These are phyloP conservation scores for Oegoconia quadripuncta DNA, from an alignment of 2,888 invertebrate species.

Conservation along the genomic window DNA sequence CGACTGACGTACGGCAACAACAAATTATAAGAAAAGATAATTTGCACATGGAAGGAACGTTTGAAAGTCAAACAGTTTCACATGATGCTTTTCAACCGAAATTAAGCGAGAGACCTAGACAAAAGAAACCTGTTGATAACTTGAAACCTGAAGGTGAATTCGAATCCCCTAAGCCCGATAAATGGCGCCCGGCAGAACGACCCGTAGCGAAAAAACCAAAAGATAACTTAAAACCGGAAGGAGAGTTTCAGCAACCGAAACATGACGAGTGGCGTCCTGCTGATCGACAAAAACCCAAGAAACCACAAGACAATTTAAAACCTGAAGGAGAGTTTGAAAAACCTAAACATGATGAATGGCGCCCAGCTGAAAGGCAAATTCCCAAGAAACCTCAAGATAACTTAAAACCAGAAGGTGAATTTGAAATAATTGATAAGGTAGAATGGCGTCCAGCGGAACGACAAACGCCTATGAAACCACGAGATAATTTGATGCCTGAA, in stretches of 20 bases:
- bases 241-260: slow-evolving; percentile 72
- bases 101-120: slow-evolving; percentile 64
- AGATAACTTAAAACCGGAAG: slow-evolving; percentile 79
- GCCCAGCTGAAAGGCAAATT: slow-evolving; percentile 45
- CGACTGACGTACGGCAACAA: slow-evolving; percentile 70
- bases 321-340: slow-evolving; percentile 71
- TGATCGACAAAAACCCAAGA: slow-evolving; percentile 44
- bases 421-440: slow-evolving; percentile 59
- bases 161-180: slow-evolving; percentile 49
- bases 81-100: slow-evolving; percentile 56
- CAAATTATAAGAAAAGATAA: slow-evolving; percentile 69
- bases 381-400: slow-evolving; percentile 73
- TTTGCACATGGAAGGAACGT: slow-evolving; percentile 71
- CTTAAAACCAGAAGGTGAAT: slow-evolving; percentile 78
- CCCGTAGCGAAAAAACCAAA: slow-evolving; percentile 75
- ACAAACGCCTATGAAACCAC: slow-evolving; percentile 30
- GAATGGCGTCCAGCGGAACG: slow-evolving; percentile 56
- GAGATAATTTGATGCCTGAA: slow-evolving; percentile 62
- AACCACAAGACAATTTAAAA: slow-evolving; percentile 72
- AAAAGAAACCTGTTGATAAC: slow-evolving; percentile 78
- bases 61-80: slow-evolving; percentile 66
- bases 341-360: slow-evolving; percentile 49
- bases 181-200: slow-evolving; percentile 75
- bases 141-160: slow-evolving; percentile 79
- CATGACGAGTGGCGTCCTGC: slow-evolving; percentile 61